Evolutionary conservation across 2,888 invertebrate genomes (phyloP), one percentile per base, ranked within the genome.

Genomic region (Campaea margaritaria): DNA sequence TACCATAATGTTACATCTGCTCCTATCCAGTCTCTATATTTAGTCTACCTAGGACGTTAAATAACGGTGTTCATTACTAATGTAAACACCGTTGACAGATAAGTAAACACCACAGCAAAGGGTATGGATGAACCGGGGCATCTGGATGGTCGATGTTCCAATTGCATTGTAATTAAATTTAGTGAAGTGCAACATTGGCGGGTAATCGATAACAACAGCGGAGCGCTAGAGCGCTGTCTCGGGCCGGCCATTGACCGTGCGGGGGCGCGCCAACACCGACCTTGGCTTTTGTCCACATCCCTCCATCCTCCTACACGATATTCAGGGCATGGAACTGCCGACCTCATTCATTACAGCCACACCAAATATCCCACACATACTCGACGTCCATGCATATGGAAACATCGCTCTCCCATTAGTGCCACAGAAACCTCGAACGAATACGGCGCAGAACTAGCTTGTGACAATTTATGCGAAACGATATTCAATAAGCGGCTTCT

Each of bases 181-280:
- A 78, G 77, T 78, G 65, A 70, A 74, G 75, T 70, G 74, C 76
- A 84, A 85, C 83, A 86, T 83, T 81, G 82, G 77, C 79, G 74
- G 73, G 78, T 81, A 83, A 89, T 91, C 90, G 83, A 90, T 90
- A 89, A 82, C 71, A 86, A 82, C 70, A 82, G 77, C 79, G 83
- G 81, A 83, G 76, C 82, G 81, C 82, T 80, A 80, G 76, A 82
- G 78, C 81, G 80, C 78, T 77, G 83, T 76, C 81, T 79, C 77
- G 78, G 66, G 78, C 65, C 83, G 88, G 89, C 82, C 89, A 83
- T 88, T 91, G 88, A 90, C 91, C 88, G 85, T 75, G 78, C 79
- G 83, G 80, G 79, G 85, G 86, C 81, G 84, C 82, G 85, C 76
- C 84, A 75, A 64, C 68, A 61, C 69, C 83, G 85, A 85, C 89